Percentiles rank a stretch among this genome's conserved stretches.
These are phyloP conservation scores for Phalanger gymnotis DNA, from an alignment of 2,797 vertebrate genomes.

Conservation along the genomic window DNA sequence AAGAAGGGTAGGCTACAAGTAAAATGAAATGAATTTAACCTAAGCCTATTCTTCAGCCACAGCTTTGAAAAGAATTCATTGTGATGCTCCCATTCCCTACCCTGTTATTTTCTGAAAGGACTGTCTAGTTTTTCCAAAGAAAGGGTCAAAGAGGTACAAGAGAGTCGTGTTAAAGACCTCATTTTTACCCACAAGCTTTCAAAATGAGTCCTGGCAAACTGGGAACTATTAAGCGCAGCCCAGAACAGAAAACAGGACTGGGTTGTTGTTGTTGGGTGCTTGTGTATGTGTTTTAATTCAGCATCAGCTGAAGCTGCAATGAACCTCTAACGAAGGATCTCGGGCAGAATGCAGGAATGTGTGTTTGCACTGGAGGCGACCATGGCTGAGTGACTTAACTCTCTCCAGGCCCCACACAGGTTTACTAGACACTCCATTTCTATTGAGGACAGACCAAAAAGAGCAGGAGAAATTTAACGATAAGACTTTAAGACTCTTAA, in stretches of 20 bases:
- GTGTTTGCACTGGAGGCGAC: not conserved
- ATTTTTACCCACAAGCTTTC: not conserved
- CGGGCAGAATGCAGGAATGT: not conserved
- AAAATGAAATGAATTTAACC: not conserved
- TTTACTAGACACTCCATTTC: not conserved
- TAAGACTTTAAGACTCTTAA: not conserved
- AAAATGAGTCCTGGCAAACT: not conserved
- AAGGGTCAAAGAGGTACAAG: not conserved
- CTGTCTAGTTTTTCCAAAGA: not conserved
- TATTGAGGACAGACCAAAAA: not conserved
- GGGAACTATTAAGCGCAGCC: not conserved
- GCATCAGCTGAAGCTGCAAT: not conserved
- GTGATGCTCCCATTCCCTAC: not conserved
- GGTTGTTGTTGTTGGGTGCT: not conserved
- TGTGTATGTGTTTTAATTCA: not conserved
- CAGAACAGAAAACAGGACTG: not conserved
- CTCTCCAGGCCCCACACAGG: not conserved
- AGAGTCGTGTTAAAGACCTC: not conserved
- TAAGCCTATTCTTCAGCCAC: not conserved
- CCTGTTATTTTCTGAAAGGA: not conserved
- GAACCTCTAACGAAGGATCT: not conserved
- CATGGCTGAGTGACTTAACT: not conserved
- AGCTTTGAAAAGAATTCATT: not conserved
- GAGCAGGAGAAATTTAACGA: not conserved
- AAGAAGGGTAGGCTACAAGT: not conserved